Evolutionary conservation across 2,113 vertebrate species (phyloP).

Genomic region (Lagenorhynchus albirostris): DNA sequence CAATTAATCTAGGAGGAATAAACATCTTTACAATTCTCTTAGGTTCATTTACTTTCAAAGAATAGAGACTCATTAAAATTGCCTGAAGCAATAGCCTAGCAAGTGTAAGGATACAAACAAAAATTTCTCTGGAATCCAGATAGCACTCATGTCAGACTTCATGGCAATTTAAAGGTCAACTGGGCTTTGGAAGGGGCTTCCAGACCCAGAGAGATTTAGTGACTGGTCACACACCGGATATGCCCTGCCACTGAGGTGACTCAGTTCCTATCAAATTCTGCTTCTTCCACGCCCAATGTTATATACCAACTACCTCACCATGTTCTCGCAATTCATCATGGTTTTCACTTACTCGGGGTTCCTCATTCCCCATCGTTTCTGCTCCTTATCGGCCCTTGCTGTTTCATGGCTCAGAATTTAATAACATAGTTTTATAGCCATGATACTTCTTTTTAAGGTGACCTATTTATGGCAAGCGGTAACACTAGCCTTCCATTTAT

Average conservation of each 20-base stretch:
- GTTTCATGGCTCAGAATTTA: not conserved
- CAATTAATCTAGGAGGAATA: not conserved
- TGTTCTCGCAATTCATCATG: accelerated
- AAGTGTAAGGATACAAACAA: not conserved
- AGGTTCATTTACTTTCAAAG: not conserved
- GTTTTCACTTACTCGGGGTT: not conserved
- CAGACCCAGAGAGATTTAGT: not conserved
- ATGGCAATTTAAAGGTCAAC: not conserved
- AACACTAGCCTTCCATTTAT: not conserved
- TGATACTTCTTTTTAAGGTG: not conserved
- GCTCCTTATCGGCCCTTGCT: not conserved
- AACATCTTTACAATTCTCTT: not conserved
- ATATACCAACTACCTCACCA: accelerated
- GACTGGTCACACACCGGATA: not conserved
- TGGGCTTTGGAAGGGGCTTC: not conserved
- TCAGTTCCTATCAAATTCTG: not conserved
- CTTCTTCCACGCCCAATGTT: not conserved
- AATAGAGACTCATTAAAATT: not conserved
- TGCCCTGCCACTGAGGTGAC: no score
- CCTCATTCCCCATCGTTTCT: not conserved
- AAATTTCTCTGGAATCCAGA: not conserved
- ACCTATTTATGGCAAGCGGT: not conserved
- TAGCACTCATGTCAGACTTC: not conserved
- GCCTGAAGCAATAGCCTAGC: not conserved
- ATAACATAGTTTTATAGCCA: not conserved